Percentiles rank a stretch among this genome's conserved stretches.
These are phyloP conservation scores for Aleiodes alternator DNA, from an alignment of 2,888 invertebrate species.

Conservation along the genomic window DNA sequence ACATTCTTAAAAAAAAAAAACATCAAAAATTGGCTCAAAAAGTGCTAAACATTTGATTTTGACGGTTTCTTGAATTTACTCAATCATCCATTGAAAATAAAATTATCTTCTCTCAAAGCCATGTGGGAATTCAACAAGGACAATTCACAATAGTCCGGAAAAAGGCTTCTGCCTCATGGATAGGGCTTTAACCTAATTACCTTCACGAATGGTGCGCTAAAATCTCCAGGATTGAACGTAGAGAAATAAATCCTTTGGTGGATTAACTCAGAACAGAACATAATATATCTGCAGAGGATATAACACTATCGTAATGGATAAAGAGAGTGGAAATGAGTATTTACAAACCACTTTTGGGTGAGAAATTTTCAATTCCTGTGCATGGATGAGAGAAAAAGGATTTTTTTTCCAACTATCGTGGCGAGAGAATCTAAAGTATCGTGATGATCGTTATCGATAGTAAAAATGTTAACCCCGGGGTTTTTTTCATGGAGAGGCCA, in stretches of 20 bases:
- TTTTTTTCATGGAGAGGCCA: no score
- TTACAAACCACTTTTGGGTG: background rate
- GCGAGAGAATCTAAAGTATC: no score
- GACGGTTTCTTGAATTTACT: no score
- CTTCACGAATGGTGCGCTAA: background rate
- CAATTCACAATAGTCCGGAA: constrained; percentile 4
- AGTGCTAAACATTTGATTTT: no score
- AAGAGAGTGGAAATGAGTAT: background rate
- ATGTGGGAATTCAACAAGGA: constrained; percentile 11
- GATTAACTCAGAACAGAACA: constrained; percentile 29
- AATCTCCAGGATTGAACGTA: constrained; percentile 33
- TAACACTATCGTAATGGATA: constrained; percentile 28
- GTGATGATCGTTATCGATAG: no score
- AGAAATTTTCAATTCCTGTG: constrained; percentile 9
- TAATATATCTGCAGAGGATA: constrained; percentile 1
- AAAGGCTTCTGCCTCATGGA: background rate
- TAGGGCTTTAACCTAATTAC: constrained; percentile 34
- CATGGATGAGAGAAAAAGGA: no score
- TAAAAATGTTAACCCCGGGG: no score
- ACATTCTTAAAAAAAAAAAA: no score
- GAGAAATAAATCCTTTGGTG: constrained; percentile 39
- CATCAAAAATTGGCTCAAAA: no score
- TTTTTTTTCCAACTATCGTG: no score
- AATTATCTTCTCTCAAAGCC: background rate
- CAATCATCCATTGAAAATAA: no score